Base-by-base conservation (phyloP, 2,888 invertebrate genomes). In the Brachyptera risi region DNA sequence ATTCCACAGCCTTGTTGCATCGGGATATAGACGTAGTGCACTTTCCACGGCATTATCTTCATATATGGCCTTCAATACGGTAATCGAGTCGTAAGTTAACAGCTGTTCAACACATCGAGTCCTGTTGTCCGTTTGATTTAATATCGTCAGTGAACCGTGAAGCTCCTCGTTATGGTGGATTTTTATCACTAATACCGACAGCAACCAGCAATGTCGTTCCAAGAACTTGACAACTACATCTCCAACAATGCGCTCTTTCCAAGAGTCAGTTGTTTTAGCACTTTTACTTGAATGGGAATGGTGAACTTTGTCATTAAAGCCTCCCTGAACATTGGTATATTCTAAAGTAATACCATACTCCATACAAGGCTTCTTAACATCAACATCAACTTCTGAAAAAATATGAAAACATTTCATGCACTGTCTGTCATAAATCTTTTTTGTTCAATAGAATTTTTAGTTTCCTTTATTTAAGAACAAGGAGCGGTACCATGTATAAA, bases 111-210 rank as follows among this genome's bases (percentile, higher is more conserved):
- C 76, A 37, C 80, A 81, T 67, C 79, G 79, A 0, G 82, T 82
- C 15, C 86, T 44, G 5, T 31, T 35, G 40, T 44, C 54, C 1
- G 9, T 21, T 3, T 50, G 37, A 0, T 31, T 23, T 26, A 35
- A 38, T 3, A 51, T 23, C 9, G 50, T 58, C 15, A 59, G 60
- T 17, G 61, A 37, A 1, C 38, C 58, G 51, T 47, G 38, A 5
- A 58, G n/a, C n/a, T n/a, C n/a, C n/a, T n/a, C n/a, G n/a, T n/a
- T n/a, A n/a, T n/a, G 78, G 67, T 85, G 82, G 65, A 87, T 81
- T 70, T 82, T 82, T 68, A 82, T 83, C 24, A 87, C 78, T n/a
- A 87, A 78, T 69, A 85, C 83, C 0, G 86, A 85, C 44, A 87
- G 70, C 0, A 87, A 76, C 85, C 87, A 86, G 68, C 86, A 86